phyloP scores from a whole-genome alignment of 2,113 vertebrate genomes.

The Ochotona curzoniae region DNA sequence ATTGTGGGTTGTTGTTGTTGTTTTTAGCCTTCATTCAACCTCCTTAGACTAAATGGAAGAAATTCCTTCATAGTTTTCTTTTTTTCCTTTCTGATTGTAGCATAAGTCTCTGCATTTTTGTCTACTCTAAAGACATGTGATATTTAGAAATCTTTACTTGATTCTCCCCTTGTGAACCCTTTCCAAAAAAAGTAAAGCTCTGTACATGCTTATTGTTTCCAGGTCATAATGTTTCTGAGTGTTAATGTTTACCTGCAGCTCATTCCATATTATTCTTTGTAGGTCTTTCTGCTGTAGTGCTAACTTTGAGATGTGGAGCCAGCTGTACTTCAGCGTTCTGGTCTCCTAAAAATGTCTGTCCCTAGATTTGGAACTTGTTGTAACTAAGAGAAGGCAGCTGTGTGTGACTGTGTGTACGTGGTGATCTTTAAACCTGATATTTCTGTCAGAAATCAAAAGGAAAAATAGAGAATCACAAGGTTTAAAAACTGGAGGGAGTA shows the following conservation, averaged over 20 bases:
- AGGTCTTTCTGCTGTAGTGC: neutral
- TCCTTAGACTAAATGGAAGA: neutral
- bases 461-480: neutral
- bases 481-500: conserved; percentile 17
- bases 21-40: neutral
- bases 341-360: neutral
- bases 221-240: neutral
- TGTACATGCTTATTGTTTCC: neutral
- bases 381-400: neutral
- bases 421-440: neutral
- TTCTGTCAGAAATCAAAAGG: neutral
- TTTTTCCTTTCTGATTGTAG: neutral
- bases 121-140: neutral
- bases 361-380: neutral
- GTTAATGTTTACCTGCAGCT: neutral
- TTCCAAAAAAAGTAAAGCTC: neutral
- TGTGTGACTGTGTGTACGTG: neutral
- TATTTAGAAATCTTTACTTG: conserved; percentile 5
- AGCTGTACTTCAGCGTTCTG: neutral
- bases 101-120: neutral
- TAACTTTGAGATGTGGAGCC: neutral
- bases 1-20: neutral
- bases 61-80: neutral
- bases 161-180: conserved; percentile 3
- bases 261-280: neutral